A percentile compares a stretch with the other conserved stretches of the same genome.
Evolutionary conservation across 1,140 invertebrate species (phyloP).

Genomic region (Mya arenaria): DNA sequence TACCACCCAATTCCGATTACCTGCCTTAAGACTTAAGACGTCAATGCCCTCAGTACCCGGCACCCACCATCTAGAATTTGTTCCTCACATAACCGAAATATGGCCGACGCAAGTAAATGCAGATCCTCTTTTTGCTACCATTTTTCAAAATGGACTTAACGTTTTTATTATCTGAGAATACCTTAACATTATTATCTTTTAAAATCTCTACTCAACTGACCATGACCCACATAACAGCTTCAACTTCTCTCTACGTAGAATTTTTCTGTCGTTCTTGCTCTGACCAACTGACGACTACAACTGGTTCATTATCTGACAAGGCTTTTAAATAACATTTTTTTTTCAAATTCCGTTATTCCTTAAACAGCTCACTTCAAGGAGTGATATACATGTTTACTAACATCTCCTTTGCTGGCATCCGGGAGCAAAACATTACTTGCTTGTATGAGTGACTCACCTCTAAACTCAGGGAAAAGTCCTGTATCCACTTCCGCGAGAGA

Average conservation of each 20-base stretch:
- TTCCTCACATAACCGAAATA: conserved; percentile 1
- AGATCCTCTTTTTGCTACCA: not conserved
- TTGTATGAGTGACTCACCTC: not conserved
- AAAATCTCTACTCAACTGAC: not conserved
- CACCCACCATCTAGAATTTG: conserved; percentile 40
- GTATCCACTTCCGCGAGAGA: not conserved
- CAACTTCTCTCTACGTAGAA: conserved; percentile 19
- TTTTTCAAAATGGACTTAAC: not conserved
- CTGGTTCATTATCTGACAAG: not conserved
- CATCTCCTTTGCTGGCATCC: not conserved
- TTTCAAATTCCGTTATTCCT: not conserved
- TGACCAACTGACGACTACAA: not conserved
- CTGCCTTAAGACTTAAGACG: conserved; percentile 2
- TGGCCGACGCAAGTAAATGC: not conserved
- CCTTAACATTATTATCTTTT: not conserved
- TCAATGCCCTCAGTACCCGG: conserved; percentile 39
- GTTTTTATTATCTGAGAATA: conserved; percentile 41
- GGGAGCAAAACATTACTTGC: not conserved
- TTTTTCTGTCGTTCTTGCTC: not conserved
- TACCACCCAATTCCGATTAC: conserved; percentile 37
- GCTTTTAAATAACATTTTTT: not conserved
- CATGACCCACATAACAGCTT: not conserved
- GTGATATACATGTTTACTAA: too few species aligned
- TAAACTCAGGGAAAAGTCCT: not conserved
- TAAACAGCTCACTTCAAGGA: not conserved